phyloP scores from a whole-genome alignment of 1,140 invertebrate species.

The Bombus sibiricus region DNA sequence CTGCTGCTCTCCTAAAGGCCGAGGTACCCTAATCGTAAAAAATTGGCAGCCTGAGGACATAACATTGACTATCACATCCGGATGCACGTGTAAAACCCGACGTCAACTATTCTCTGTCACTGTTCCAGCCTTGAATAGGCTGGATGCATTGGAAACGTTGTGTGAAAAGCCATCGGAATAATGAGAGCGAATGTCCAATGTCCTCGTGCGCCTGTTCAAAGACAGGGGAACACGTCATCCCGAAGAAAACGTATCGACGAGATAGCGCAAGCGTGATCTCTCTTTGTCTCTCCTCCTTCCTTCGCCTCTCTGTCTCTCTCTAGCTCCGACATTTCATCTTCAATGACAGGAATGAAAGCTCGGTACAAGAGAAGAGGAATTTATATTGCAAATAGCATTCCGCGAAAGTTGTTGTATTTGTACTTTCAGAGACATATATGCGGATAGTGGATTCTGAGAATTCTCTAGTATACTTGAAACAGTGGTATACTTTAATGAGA shows the following conservation, averaged over 20 bases:
- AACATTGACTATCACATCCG: constrained; percentile 38
- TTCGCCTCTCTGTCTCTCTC: constrained; percentile 58
- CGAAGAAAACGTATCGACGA: constrained; percentile 66
- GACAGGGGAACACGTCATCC: constrained; percentile 60
- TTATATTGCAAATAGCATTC: not conserved
- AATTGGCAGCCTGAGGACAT: constrained; percentile 32
- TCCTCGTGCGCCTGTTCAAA: constrained; percentile 52
- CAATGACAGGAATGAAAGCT: not conserved
- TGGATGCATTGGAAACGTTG: too few species aligned
- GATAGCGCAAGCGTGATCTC: constrained; percentile 62
- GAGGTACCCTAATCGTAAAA: constrained; percentile 48
- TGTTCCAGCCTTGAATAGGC: too few species aligned
- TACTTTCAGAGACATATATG: not conserved
- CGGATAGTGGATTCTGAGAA: not conserved
- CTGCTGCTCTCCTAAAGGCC: constrained; percentile 58
- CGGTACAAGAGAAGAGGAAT: not conserved
- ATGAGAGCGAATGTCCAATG: constrained; percentile 58
- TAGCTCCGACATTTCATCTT: not conserved
- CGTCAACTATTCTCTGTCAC: too few species aligned
- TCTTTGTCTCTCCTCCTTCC: constrained; percentile 54
- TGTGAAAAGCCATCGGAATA: constrained; percentile 6
- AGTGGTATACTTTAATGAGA: not conserved
- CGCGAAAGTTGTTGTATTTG: not conserved
- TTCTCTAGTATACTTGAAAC: not conserved
- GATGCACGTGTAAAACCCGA: not conserved